Percentiles rank a stretch among this genome's conserved stretches.
phyloP scores from a whole-genome alignment of 1,140 invertebrate genomes.

The Tetramorium simillimum region DNA sequence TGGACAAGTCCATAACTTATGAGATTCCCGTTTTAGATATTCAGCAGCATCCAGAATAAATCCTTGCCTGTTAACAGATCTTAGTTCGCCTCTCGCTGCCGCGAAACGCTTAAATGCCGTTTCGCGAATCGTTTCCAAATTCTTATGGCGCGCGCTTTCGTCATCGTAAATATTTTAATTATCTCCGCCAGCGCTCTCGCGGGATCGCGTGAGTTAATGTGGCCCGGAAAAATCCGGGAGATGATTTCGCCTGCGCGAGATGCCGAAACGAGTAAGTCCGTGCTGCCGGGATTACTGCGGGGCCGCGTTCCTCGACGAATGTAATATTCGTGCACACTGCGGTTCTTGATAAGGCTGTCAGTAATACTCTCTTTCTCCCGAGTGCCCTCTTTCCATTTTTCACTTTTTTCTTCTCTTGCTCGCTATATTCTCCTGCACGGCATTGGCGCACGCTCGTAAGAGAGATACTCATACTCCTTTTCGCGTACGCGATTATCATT shows the following conservation, averaged over 20 bases:
- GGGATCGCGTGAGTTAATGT: conserved; percentile 31
- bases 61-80: background rate
- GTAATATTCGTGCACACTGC: conserved; percentile 65
- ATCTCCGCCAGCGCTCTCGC: background rate
- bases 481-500: conserved; percentile 68
- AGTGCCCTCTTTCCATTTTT: conserved; percentile 5
- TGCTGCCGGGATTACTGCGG: conserved; percentile 19
- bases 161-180: conserved; percentile 54
- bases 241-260: conserved; percentile 42
- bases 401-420: conserved; percentile 8
- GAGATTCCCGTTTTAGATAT: background rate
- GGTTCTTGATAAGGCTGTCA: conserved; percentile 63
- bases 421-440: background rate
- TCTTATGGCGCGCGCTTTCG: background rate
- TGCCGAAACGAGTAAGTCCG: conserved; percentile 27
- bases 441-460: conserved; percentile 19
- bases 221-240: conserved; percentile 44
- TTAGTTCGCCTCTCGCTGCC: background rate
- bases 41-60: background rate
- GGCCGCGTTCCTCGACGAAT: conserved; percentile 43
- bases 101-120: background rate
- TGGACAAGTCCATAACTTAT: background rate
- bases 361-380: conserved; percentile 33
- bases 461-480: conserved; percentile 50
- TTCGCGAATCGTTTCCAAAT: conserved; percentile 22